Evolutionary conservation across 2,797 vertebrate species (phyloP).

Genomic region (Calcarius lapponicus): DNA sequence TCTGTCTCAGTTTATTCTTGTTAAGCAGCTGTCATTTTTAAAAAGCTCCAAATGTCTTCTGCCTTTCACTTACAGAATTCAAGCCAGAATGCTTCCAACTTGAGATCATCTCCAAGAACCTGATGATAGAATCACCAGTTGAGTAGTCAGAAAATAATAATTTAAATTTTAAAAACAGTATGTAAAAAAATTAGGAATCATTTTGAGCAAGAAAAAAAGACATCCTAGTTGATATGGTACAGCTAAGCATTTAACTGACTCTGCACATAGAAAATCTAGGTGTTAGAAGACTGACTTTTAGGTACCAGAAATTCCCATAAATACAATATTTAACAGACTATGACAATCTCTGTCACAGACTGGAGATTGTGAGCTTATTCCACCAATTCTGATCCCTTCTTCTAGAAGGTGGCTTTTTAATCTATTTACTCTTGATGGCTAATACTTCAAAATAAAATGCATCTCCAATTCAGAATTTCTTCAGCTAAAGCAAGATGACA

Average conservation of each 20-base stretch:
- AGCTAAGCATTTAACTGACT: background rate
- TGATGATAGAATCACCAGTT: accelerated
- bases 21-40: background rate
- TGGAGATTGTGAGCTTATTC: background rate
- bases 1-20: background rate
- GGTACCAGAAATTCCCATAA: background rate
- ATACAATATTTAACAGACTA: background rate
- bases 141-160: background rate
- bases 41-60: background rate
- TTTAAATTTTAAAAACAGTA: background rate
- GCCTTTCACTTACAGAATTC: background rate
- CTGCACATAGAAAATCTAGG: background rate
- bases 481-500: background rate
- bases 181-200: background rate
- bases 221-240: background rate
- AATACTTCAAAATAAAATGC: background rate
- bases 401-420: background rate
- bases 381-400: background rate
- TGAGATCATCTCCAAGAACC: background rate
- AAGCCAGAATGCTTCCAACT: background rate
- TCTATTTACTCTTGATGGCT: background rate
- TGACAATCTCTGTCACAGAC: background rate
- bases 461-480: background rate
- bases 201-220: background rate
- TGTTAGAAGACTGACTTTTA: background rate